Evolutionary conservation across 1,140 invertebrate genomes (phyloP), one percentile per base, ranked within the genome.

Genomic region (Dendrolimus punctatus): DNA sequence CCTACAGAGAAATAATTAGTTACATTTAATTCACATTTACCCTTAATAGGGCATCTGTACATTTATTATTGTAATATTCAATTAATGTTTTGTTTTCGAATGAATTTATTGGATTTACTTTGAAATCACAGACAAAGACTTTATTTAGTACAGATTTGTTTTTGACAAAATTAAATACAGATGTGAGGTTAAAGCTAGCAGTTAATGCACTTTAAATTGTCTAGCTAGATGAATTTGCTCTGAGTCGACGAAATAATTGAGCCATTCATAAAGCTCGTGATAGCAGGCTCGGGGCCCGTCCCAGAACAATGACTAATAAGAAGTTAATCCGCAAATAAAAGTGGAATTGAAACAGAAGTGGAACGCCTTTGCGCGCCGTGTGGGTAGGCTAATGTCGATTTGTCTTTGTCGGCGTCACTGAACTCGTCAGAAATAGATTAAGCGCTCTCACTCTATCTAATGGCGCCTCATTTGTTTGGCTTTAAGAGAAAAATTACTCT

Each of bases 391-490:
- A 84, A 82, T 82, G 79, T 83, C 80, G 78, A 86, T 86, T 84
- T 84, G 83, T 86, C 80, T 81, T 79, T 84, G 83, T 83, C 80
- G 78, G 83, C 80, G 83, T 86, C 83, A 84, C 73, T 84, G 78
- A 86, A 86, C 80, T 84, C 83, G 80, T 86, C 80, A 86, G 80
- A 86, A 86, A 86, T 84, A 86, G 83, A 86, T 86, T 84, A 86
- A 86, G 83, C 80, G 75, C 78, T 86, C 83, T 83, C 80, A 84
- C 82, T 86, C 76, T 76, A 80, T 86, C 79, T 86, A 86, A 86
- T 86, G 76, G 80, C 74, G 70, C 73, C 83, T 84, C 83, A 86
- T 86, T 86, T 86, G 83, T 86, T 83, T 86, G 74, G 83, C 75
- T 86, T 81, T 86, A 80, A 80, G 80, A 84, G 79, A 86, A 86